Conservation (phyloP, 2,113 vertebrate species). For the Galbula dea region DNA sequence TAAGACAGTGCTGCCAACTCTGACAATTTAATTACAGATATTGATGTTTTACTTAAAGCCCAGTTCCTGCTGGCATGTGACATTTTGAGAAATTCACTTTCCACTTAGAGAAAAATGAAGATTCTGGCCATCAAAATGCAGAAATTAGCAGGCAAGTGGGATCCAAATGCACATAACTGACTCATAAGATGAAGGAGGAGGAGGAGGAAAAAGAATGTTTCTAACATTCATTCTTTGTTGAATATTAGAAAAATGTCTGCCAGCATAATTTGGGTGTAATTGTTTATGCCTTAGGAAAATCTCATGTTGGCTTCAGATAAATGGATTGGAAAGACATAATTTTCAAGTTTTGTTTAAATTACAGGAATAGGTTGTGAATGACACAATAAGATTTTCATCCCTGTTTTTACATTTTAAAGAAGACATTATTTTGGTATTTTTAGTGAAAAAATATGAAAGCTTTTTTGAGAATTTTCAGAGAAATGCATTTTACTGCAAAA, state of each 20-base stretch:
- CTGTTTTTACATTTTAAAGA: background rate
- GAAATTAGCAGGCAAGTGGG: background rate
- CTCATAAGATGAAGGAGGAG: background rate
- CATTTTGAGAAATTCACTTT: background rate
- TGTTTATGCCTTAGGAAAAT: background rate
- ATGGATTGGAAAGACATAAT: background rate
- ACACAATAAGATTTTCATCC: background rate
- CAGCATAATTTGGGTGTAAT: background rate
- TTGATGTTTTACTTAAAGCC: background rate
- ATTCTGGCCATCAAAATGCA: background rate
- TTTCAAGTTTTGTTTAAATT: slow-evolving; percentile 15
- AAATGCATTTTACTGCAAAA: background rate
- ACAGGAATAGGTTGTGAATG: background rate
- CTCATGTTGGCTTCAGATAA: background rate
- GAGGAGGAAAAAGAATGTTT: background rate
- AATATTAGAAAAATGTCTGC: background rate
- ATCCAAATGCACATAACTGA: background rate
- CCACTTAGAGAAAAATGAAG: background rate
- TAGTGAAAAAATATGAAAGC: background rate
- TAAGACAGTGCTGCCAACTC: background rate
- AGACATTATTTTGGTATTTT: background rate
- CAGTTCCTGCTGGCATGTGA: background rate
- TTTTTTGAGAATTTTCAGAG: background rate
- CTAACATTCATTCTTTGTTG: background rate
- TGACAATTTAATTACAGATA: background rate